phyloP scores from a whole-genome alignment of 1,140 invertebrate species.

The Triops cancriformis region DNA sequence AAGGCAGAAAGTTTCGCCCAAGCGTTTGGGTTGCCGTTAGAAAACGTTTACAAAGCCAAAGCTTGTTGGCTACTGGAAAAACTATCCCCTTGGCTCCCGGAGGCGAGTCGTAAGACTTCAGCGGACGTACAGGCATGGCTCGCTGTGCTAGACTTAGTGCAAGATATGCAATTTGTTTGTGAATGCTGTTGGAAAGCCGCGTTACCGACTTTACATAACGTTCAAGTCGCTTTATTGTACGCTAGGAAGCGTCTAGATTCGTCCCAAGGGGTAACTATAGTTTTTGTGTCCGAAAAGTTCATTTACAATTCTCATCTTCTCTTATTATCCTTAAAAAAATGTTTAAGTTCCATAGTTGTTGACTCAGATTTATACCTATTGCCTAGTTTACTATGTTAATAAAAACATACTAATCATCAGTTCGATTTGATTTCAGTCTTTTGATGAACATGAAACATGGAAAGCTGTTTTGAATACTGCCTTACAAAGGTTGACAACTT shows the following conservation, averaged over 20 bases:
- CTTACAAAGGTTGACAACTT: background rate
- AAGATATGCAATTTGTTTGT: slow-evolving; percentile 26
- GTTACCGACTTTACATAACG: slow-evolving; percentile 21
- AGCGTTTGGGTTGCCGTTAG: slow-evolving; percentile 21
- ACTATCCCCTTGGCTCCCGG: slow-evolving; percentile 25
- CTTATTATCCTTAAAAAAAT: no score
- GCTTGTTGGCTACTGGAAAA: slow-evolving; percentile 26
- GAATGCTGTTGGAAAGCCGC: slow-evolving; percentile 29
- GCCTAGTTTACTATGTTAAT: no score
- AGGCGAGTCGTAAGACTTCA: background rate
- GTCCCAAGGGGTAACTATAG: background rate
- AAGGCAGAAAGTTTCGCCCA: slow-evolving; percentile 28
- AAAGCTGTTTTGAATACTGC: background rate
- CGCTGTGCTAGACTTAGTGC: slow-evolving; percentile 18
- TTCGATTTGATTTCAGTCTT: background rate
- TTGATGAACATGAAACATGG: background rate
- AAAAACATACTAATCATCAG: no score
- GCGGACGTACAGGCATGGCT: slow-evolving; percentile 1
- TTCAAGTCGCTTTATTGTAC: slow-evolving; percentile 18
- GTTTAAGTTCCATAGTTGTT: no score
- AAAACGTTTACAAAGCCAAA: slow-evolving; percentile 29
- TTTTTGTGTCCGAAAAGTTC: background rate
- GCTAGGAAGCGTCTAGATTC: slow-evolving; percentile 22
- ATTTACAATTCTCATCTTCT: background rate
- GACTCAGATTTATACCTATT: no score